Evolutionary conservation across 2,888 invertebrate species (phyloP).

Genomic region (Nymphalis c-album): DNA sequence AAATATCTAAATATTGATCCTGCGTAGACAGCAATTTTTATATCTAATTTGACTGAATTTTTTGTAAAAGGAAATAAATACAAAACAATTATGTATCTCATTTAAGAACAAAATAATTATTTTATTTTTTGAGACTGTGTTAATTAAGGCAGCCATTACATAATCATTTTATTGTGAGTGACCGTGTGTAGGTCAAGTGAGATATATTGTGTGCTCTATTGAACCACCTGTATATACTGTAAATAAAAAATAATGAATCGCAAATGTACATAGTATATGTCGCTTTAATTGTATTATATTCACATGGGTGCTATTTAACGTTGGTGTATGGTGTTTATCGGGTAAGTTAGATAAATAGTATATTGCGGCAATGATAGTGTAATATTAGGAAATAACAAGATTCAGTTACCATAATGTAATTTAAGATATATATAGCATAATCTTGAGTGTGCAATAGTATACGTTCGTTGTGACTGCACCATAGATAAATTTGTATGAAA

Average conservation of each 20-base stretch:
- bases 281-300: slow-evolving; percentile 76
- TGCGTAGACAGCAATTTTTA: slow-evolving; percentile 56
- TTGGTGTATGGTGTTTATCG: slow-evolving; percentile 70
- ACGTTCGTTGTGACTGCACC: slow-evolving; percentile 36
- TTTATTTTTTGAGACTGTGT: slow-evolving; percentile 72
- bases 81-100: slow-evolving; percentile 66
- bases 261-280: slow-evolving; percentile 53
- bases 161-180: slow-evolving; percentile 46
- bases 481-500: slow-evolving; percentile 44
- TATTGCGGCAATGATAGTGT: slow-evolving; percentile 47
- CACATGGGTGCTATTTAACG: slow-evolving; percentile 78
- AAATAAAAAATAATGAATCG: slow-evolving; percentile 61
- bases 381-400: slow-evolving; percentile 56
- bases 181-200: slow-evolving; percentile 34
- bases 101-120: slow-evolving; percentile 71
- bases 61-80: slow-evolving; percentile 51
- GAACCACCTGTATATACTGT: slow-evolving; percentile 63
- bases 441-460: slow-evolving; percentile 76
- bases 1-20: slow-evolving; percentile 3
- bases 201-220: slow-evolving; percentile 48
- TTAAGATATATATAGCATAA: slow-evolving; percentile 65
- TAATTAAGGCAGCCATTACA: slow-evolving; percentile 72
- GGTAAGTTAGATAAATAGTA: slow-evolving; percentile 51
- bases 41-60: slow-evolving; percentile 66
- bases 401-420: slow-evolving; percentile 70